Base-by-base conservation (phyloP, 2,888 invertebrate species). In the Cryptocephalus moraei region DNA sequence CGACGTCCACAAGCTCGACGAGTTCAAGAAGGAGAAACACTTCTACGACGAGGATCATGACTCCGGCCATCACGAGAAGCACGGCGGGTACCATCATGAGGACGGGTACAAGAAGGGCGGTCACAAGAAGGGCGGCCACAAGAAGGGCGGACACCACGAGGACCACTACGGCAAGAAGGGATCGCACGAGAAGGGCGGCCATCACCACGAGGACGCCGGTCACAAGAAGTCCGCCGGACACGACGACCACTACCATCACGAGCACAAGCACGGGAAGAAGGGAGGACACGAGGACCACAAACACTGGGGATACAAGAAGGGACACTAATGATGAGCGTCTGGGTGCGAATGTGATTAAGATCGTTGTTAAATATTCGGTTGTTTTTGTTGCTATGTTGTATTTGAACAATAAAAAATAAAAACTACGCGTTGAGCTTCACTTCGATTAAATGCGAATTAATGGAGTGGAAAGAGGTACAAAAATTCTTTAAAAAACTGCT, bases 1-100 rank as follows among this genome's bases (percentile, higher is more conserved):
- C 65, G 84, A 88, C 66, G 77, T 89, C 8, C 87, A 91, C 70
- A 90, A 91, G 63, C 70, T 86, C 50, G 87, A 91, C 67, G 90
- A 90, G 69, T 87, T 80, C 70, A 86, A 88, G 66, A 90, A 90
- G 68, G 84, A 89, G 62, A 89, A 90, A 64, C 82, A 87, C 63
- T 89, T 86, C 79, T 88, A 82, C 68, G 89, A 90, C 58, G 89
- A 89, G 69, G 83, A 87, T 60, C 87, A 89, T 57, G 86, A 86
- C 61, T 81, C 82, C 39, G 88, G 84, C 0, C 85, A 85, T 58
- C 86, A 88, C 66, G 85, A 86, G 64, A 86, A 88, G 62, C 86
- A 89, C 62, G 89, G 87, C 51, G 84, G 79, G 33, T 82, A 81
- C 67, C 84, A 88, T 63, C 85, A 89, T 64, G 84, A 82, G 62